Conservation (phyloP, 2,888 invertebrate species). For the Rhagonycha lutea region DNA sequence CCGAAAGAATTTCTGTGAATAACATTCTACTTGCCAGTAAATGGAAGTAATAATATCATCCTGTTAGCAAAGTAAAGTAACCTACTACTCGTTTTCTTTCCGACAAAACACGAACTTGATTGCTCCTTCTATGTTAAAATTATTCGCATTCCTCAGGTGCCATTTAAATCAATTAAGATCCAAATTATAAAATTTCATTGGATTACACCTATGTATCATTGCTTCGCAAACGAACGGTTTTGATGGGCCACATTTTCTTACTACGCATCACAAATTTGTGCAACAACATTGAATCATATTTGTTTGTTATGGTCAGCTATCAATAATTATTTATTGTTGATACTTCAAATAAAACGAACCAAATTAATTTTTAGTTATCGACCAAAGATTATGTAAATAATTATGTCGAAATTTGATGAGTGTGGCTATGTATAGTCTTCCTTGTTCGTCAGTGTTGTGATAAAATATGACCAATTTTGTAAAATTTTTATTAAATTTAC, state of each 20-base stretch:
- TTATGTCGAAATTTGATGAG: not conserved
- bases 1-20: not conserved
- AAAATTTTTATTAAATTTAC: too few relatives aligned
- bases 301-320: not conserved
- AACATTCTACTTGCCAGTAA: constrained; percentile 8
- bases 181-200: not conserved
- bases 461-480: not conserved
- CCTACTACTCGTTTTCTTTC: constrained; percentile 4
- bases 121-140: not conserved
- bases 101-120: not conserved
- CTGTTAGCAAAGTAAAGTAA: constrained; percentile 1
- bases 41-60: constrained; percentile 15
- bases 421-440: not conserved
- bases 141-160: not conserved
- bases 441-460: not conserved
- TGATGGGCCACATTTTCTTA: not conserved
- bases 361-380: not conserved
- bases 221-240: not conserved
- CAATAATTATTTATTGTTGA: not conserved
- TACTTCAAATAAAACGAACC: not conserved
- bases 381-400: not conserved
- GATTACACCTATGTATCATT: not conserved
- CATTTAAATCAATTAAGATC: not conserved
- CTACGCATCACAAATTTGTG: not conserved
- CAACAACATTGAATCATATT: not conserved